Evolutionary conservation across 2,888 invertebrate species (phyloP), one percentile per base, ranked within the genome.

Genomic region (Cerastis leucographa): DNA sequence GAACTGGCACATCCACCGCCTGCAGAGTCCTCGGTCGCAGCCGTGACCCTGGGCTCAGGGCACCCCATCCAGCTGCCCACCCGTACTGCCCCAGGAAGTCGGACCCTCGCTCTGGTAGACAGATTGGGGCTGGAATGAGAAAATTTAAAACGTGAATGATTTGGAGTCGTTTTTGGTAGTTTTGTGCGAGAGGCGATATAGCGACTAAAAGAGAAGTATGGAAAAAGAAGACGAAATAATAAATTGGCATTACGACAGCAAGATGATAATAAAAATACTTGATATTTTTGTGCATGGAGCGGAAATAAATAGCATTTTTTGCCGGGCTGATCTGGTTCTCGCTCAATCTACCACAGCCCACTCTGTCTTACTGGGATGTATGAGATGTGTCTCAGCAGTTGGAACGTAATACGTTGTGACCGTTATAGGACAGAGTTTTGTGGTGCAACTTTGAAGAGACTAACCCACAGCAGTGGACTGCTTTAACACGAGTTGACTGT

Each of bases 41-140:
- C 85, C 99, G 97, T 0, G 99, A 99, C 71, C 99, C 99, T 87
- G 97, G 97, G 92, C 97, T 97, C 14, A 99, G 95, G 0, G 99
- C 99, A 22, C 99, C 99, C 99, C 99, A 99, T 44, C 99, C 99
- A 0, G 99, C 99, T 11, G 99, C 99, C 97, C 99, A 99, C 44
- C 99, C 99, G 88, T 98, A 98, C 93, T 99, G 98, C 2, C 99
- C 99, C 67, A 99, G 97, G 95, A 99, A 99, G 93, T 98, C 98
- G 66, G 98, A 98, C 67, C 98, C 98, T 89, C 99, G 98, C 87
- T 98, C 98, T 0, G 99, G 99, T 72, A 99, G 96, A 94, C 99
- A 99, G 89, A 99, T 99, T 54, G 99, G 99, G 14, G 98, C 98
- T 97, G 94, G 56, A 96, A 94, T 69, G 0, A 59, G 7, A 22